Evolutionary conservation across 53 echinoderm and acorn worm genomes (phyloP).

Genomic region (Antedon mediterranea): DNA sequence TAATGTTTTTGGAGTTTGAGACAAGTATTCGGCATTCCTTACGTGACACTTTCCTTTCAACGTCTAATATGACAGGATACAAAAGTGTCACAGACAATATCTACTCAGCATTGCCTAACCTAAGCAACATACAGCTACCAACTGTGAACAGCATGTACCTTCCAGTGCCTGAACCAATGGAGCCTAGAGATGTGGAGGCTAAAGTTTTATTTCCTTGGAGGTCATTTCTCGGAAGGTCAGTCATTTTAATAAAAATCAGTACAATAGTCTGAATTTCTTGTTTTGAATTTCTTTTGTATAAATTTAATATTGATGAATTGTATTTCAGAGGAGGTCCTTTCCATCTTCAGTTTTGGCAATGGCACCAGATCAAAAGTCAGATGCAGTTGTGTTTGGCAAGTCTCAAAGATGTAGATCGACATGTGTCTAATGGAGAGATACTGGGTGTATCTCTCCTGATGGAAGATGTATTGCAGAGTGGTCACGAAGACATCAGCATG

Average conservation of each 20-base stretch:
- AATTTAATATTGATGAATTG: too few relatives aligned
- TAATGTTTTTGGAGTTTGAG: constrained; percentile 88
- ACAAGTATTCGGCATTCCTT: constrained; percentile 73
- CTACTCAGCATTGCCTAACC: constrained; percentile 36
- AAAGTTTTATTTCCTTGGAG: constrained; percentile 65
- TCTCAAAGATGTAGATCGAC: constrained; percentile 91
- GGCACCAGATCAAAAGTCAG: constrained; percentile 67
- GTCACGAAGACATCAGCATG: constrained; percentile 78
- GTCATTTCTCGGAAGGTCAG: constrained; percentile 65
- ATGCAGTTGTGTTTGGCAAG: constrained; percentile 94
- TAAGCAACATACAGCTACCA: constrained; percentile 68
- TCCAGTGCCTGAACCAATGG: constrained; percentile 66
- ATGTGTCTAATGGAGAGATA: constrained; percentile 91
- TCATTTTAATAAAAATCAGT: too few relatives aligned
- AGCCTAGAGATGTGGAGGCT: constrained; percentile 68
- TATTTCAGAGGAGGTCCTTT: constrained; percentile 81
- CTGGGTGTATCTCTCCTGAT: constrained; percentile 91
- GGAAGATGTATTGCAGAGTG: constrained; percentile 93
- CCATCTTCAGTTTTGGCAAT: constrained; percentile 68
- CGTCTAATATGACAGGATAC: constrained; percentile 51
- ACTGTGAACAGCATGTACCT: constrained; percentile 57
- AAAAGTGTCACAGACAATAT: constrained; percentile 63
- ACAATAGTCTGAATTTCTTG: too few relatives aligned
- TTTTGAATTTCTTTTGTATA: too few relatives aligned
- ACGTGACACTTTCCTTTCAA: constrained; percentile 80